Evolutionary conservation across 2,888 invertebrate genomes (phyloP).

Genomic region (Eristalinus sepulchralis): DNA sequence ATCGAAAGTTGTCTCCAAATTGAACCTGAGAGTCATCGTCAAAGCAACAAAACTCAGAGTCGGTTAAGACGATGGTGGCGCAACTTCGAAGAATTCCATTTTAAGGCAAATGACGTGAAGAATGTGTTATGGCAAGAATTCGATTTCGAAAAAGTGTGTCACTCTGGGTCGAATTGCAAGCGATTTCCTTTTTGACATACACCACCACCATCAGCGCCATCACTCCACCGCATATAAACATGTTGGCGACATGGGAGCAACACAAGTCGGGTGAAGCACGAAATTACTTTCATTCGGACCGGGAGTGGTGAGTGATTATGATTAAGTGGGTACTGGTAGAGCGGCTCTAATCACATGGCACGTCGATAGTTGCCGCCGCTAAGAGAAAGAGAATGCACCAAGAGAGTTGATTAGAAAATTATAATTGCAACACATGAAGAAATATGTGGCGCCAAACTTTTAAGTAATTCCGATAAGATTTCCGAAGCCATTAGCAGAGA

Average conservation of each 20-base stretch:
- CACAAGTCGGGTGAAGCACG: not conserved
- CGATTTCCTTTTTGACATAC: conserved; percentile 28
- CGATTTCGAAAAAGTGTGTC: conserved; percentile 62
- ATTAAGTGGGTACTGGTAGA: conserved; percentile 32
- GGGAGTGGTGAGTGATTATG: conserved; percentile 33
- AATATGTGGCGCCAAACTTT: conserved; percentile 17
- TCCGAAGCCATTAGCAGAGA: not conserved
- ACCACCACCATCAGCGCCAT: not conserved
- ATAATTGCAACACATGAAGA: not conserved
- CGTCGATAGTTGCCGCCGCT: not conserved
- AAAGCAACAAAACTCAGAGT: not conserved
- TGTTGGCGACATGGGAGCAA: not conserved
- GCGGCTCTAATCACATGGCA: conserved; percentile 11
- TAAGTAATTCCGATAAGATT: not conserved
- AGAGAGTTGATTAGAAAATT: conserved; percentile 37
- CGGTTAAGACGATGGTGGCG: conserved; percentile 10
- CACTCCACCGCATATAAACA: not conserved
- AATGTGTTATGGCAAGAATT: conserved; percentile 43
- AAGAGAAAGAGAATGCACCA: not conserved
- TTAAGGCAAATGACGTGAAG: conserved; percentile 19
- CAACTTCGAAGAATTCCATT: conserved; percentile 40
- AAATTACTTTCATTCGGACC: conserved; percentile 45
- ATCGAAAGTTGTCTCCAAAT: conserved; percentile 60
- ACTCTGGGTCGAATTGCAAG: conserved; percentile 43
- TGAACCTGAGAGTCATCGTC: not conserved